Percentiles rank a stretch among this genome's conserved stretches.
Evolutionary conservation across 2,797 vertebrate species (phyloP).

Genomic region (Silurus lanzhouensis): DNA sequence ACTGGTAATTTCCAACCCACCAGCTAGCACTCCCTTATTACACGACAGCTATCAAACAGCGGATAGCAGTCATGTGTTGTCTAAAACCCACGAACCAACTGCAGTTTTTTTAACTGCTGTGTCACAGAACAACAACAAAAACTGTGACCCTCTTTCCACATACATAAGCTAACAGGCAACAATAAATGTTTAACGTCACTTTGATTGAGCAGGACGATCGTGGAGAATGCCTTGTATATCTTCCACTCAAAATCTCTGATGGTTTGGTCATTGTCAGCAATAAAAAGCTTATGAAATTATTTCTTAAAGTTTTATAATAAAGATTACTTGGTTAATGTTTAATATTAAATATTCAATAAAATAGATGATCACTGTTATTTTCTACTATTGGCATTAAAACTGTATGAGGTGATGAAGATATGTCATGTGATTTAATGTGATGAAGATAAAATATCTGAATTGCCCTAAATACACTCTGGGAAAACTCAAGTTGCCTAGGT

Average conservation of each 20-base stretch:
- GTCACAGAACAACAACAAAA: neutral
- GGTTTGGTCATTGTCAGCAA: neutral
- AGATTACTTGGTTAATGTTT: neutral
- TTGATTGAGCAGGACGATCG: neutral
- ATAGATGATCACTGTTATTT: neutral
- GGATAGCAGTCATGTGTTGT: neutral
- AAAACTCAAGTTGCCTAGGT: neutral
- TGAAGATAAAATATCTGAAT: neutral
- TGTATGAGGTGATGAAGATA: neutral
- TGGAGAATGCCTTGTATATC: neutral
- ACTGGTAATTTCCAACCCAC: neutral
- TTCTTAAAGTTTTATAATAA: neutral
- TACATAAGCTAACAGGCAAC: neutral
- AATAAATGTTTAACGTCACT: neutral
- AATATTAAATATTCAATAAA: neutral
- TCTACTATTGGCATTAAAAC: neutral
- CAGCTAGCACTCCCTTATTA: neutral
- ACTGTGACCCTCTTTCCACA: neutral
- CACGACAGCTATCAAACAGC: neutral
- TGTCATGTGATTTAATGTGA: neutral
- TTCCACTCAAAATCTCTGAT: neutral
- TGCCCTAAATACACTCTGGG: neutral
- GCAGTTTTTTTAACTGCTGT: neutral
- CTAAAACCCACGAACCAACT: neutral
- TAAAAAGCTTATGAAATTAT: neutral